Evolutionary conservation across 64 coral and sea anemone genomes (phyloP), one percentile per base, ranked within the genome.

Genomic region (Orbicella faveolata): DNA sequence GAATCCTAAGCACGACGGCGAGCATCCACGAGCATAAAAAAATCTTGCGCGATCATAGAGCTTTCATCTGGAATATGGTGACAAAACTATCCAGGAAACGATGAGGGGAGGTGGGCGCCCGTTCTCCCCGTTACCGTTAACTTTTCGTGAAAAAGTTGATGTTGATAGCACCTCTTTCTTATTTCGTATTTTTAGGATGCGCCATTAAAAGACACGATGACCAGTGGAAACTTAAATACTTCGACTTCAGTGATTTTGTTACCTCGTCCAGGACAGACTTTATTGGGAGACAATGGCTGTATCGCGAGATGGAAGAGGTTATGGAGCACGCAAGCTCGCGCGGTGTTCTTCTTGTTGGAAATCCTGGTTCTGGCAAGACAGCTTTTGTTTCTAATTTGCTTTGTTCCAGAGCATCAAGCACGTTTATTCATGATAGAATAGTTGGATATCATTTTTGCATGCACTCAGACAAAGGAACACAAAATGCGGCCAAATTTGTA

Each of bases 391-490:
- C 89, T 9, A 78, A 95, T n/a, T 76, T 95, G 0, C 87, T 95
- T 52, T 95, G 93, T 39, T 95, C 89, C 12, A 72, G 81, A 33
- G 6, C 75, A 1, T 88, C 89, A 39, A 95, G 85, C 52, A 21
- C 65, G 23, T 76, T 83, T 9, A 88, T 95, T 52, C 83, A 91
- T 66, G 54, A 37, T 12, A 83, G 55, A 23, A 91, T 95, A 34
- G 57, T 91, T 62, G 93, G 76, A 33, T 95, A 95, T 39, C 93
- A 95, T 23, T 35, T 95, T 20, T 95, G 93, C 62, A 91, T 78
- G 34, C 86, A 91, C 67, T 91, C 77, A 21, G 73, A 95, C 61
- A 81, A 59, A 73, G 64, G 75, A 18, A 95, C 93, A 53, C 76
- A 88, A n/a, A 76, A 88, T 91, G 76, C 26, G 20, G 93, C 67